phyloP scores from a whole-genome alignment of 2,888 invertebrate species.

The Hirtodrosophila trivittata region DNA sequence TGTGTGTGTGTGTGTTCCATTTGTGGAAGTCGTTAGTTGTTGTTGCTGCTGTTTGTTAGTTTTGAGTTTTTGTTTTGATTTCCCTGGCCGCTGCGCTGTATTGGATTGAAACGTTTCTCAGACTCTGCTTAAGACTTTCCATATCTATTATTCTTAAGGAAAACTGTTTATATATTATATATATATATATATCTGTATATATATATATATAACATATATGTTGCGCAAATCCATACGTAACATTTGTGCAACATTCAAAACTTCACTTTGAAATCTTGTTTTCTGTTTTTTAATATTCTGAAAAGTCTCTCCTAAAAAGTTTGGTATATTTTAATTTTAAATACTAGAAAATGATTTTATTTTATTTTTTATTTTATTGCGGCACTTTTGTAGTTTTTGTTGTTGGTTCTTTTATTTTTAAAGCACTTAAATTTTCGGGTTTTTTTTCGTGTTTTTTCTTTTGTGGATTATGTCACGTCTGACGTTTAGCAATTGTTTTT shows the following conservation, averaged over 20 bases:
- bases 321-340: constrained; percentile 38
- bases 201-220: neutral
- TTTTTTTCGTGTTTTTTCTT: constrained; percentile 25
- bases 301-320: too few species aligned
- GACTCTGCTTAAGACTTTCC: neutral
- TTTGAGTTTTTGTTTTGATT: constrained; percentile 76
- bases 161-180: neutral
- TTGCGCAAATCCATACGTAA: too few species aligned
- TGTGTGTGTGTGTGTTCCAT: constrained; percentile 51
- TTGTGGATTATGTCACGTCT: constrained; percentile 68
- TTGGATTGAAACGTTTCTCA: too few species aligned
- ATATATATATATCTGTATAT: neutral
- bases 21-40: constrained; percentile 35
- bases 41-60: constrained; percentile 63
- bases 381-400: constrained; percentile 53
- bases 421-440: constrained; percentile 53
- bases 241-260: too few species aligned
- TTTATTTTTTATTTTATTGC: constrained; percentile 23
- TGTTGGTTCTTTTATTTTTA: constrained; percentile 53
- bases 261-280: too few species aligned
- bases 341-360: constrained; percentile 1
- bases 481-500: constrained; percentile 52
- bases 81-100: constrained; percentile 51
- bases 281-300: constrained; percentile 10
- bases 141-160: constrained; percentile 8